These are phyloP conservation scores for Sitta carolinensis DNA, from an alignment of 2,797 vertebrate species.

Conservation along the genomic window DNA sequence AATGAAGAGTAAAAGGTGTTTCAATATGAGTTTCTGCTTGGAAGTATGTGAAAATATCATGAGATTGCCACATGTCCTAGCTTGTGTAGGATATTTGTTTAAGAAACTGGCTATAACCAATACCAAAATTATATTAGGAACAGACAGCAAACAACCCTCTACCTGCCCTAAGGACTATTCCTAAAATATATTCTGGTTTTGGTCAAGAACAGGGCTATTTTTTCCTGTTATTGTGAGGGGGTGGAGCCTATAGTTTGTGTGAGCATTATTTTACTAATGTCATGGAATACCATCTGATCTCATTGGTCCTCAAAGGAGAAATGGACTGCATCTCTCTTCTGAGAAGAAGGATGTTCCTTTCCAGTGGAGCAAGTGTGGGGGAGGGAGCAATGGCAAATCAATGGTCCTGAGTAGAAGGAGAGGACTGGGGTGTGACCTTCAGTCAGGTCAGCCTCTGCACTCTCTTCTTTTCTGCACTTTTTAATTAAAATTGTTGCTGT, in stretches of 20 bases:
- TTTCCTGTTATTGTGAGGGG: neutral
- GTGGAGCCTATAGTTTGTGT: neutral
- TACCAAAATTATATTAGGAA: neutral
- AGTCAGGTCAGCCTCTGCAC: neutral
- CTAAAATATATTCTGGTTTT: neutral
- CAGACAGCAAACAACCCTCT: neutral
- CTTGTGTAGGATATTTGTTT: neutral
- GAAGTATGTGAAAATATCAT: neutral
- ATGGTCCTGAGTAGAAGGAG: neutral
- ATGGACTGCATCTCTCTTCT: neutral
- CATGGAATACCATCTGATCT: neutral
- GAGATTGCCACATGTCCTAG: neutral
- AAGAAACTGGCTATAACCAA: neutral
- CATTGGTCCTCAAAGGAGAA: neutral
- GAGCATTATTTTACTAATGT: neutral
- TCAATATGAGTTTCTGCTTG: neutral
- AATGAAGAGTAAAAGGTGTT: neutral
- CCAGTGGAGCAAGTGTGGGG: neutral
- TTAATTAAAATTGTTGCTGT: neutral
- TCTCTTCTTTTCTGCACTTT: neutral
- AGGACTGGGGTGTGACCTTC: no score
- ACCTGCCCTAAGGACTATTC: neutral
- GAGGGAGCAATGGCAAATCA: rapidly evolving
- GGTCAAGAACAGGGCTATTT: neutral
- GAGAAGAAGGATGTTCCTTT: neutral